Base-by-base conservation (phyloP, 2,888 invertebrate species). In the Hydriomena furcata region DNA sequence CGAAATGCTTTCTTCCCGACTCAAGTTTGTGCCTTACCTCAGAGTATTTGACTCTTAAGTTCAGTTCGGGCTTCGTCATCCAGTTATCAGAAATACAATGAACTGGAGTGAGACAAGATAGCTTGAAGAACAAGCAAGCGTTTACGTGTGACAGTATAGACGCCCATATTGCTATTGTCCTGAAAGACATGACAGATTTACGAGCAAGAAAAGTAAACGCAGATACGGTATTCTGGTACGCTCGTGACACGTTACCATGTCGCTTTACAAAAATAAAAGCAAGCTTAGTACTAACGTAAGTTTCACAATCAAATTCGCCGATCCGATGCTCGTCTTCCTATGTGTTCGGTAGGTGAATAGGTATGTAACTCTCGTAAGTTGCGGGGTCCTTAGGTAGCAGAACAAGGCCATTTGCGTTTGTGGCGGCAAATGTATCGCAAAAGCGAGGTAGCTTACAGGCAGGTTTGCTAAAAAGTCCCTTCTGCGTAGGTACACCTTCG, bases 51-150 rank as follows among this genome's bases (percentile, higher is more conserved):
- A 76, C 69, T 7, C 76, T 68, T 46, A 90, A 70, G 65, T 85
- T 84, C 0, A 90, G 71, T 50, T 82, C 80, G 1, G 65, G 66
- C 54, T 90, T 89, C 6, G 82, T 72, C 80, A 90, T 85, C 89
- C 89, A 90, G 44, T 89, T 90, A 1, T 69, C 65, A 1, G 84
- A 82, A 8, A 73, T 75, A 50, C 89, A 90, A 11, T 90, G 87
- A 1, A 77, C 75, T 8, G 81, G 84, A 0, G 89, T 88, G 1
- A 91, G 66, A 40, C 91, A 91, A 0, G 91, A 90, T 12, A 89
- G 59, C 57, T 91, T 86, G 65, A 88, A 91, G 67, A 91, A 91
- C 4, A 91, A 55, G 53, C 91, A 91, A 0, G 91, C 90, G 43
- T 85, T 87, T 7, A 91, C 78, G 45, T 91, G 91, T 0, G 86